These are phyloP conservation scores for Eupelmus urozonus DNA, from an alignment of 2,888 invertebrate species.

Conservation along the genomic window DNA sequence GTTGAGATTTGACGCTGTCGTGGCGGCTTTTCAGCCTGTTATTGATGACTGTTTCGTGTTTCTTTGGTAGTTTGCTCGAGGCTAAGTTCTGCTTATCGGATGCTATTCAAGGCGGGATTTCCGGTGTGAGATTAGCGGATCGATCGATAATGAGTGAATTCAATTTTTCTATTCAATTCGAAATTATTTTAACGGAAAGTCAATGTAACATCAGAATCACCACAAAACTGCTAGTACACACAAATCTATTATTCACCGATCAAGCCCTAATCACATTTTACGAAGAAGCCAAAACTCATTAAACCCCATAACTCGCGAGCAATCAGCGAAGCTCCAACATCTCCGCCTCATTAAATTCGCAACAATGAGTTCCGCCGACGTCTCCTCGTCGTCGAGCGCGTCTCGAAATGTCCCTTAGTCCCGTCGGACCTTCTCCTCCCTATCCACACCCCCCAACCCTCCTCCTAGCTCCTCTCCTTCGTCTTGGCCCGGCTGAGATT, in stretches of 20 bases:
- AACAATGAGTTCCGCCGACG: constrained; percentile 24
- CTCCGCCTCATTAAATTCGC: constrained; percentile 49
- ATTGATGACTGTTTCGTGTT: too few species aligned
- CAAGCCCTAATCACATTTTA: too few species aligned
- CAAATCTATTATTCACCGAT: too few species aligned
- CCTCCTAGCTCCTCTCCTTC: constrained; percentile 26
- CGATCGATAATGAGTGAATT: neutral
- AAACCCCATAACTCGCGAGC: neutral
- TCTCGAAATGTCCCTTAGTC: constrained; percentile 19
- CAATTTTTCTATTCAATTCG: neutral
- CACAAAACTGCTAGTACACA: too few species aligned
- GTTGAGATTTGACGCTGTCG: neutral
- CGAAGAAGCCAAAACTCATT: too few species aligned
- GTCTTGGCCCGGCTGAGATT: constrained; percentile 70
- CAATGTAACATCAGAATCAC: too few species aligned
- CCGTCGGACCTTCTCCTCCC: constrained; percentile 51
- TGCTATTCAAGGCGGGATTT: neutral
- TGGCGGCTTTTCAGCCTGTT: too few species aligned
- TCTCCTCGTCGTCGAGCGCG: constrained; percentile 30
- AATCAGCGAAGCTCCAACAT: constrained; percentile 15
- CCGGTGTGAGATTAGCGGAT: too few species aligned
- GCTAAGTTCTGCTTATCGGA: neutral
- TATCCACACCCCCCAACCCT: neutral
- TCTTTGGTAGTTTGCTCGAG: too few species aligned
- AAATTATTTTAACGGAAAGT: neutral